Conservation (phyloP, 2,888 invertebrate species). For the Allacma fusca region DNA sequence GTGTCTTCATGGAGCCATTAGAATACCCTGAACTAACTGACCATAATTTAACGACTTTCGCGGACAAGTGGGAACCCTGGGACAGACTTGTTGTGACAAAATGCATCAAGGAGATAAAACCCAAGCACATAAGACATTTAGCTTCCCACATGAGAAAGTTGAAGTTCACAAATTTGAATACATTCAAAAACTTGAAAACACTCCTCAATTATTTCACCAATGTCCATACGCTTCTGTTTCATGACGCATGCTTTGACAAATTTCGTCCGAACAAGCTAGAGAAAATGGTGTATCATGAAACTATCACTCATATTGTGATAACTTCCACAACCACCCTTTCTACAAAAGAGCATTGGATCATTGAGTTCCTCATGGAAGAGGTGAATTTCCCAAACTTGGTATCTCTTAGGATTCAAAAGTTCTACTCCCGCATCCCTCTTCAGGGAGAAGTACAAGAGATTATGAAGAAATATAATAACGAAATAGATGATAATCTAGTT, state of each 20-base stretch:
- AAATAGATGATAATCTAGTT: conserved; percentile 4
- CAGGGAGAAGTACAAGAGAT: not conserved
- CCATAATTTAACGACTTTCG: not conserved
- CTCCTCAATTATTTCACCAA: not conserved
- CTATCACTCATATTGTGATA: not conserved
- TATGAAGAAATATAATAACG: not conserved
- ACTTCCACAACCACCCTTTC: not conserved
- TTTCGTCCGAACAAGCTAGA: not conserved
- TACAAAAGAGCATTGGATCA: conserved; percentile 7
- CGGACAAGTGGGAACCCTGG: not conserved
- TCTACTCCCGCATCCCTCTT: not conserved
- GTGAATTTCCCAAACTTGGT: not conserved
- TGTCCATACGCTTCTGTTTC: not conserved
- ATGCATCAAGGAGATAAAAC: conserved; percentile 7
- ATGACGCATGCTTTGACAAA: not conserved
- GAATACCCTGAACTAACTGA: not conserved
- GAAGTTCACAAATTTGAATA: conserved; percentile 4
- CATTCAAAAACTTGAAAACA: conserved; percentile 11
- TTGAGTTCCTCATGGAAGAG: not conserved
- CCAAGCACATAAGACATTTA: not conserved
- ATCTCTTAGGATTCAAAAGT: not conserved
- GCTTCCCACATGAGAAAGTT: not conserved
- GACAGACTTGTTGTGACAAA: not conserved
- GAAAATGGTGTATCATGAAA: conserved; percentile 9
- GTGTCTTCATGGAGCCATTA: too few species aligned